Percentiles rank a stretch among this genome's conserved stretches.
Conservation (phyloP, 2,888 invertebrate genomes). For the Scaptomyza caliginosa region DNA sequence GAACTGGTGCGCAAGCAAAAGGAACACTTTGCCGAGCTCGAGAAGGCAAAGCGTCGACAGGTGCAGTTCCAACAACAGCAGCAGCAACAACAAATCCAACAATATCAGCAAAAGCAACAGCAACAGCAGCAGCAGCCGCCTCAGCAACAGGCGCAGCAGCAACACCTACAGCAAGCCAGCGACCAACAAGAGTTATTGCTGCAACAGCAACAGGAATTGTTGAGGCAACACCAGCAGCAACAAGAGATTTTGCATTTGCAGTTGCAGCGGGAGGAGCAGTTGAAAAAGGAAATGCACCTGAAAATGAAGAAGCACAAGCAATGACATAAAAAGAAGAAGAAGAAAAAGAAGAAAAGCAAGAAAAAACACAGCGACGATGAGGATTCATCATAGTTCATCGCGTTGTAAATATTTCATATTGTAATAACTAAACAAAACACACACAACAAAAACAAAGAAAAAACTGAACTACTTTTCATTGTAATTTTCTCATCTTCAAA, state of each 20-base stretch:
- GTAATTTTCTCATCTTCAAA: not conserved
- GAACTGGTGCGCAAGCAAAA: slow-evolving; percentile 85
- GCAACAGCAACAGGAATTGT: not conserved
- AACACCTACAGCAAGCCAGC: not conserved
- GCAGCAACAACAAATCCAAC: slow-evolving; percentile 36
- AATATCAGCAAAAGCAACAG: slow-evolving; percentile 9
- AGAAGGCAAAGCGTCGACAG: slow-evolving; percentile 62
- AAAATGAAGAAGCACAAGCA: slow-evolving; percentile 8
- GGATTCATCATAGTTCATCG: not conserved
- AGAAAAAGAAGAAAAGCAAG: not conserved
- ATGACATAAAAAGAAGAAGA: not conserved
- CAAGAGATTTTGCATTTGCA: not conserved
- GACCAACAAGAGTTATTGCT: not conserved
- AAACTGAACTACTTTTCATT: not conserved
- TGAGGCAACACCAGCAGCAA: not conserved
- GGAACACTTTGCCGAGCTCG: slow-evolving; percentile 74
- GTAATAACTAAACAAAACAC: not conserved
- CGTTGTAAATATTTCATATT: not conserved
- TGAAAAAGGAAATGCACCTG: too few relatives aligned
- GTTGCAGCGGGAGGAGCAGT: not conserved
- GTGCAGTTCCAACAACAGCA: slow-evolving; percentile 46
- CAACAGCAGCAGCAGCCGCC: not conserved
- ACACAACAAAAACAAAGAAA: not conserved
- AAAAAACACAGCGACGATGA: not conserved
- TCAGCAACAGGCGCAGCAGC: slow-evolving; percentile 1